These are phyloP conservation scores for Setophaga kirtlandii DNA, from an alignment of 2,113 vertebrate genomes.

Conservation along the genomic window DNA sequence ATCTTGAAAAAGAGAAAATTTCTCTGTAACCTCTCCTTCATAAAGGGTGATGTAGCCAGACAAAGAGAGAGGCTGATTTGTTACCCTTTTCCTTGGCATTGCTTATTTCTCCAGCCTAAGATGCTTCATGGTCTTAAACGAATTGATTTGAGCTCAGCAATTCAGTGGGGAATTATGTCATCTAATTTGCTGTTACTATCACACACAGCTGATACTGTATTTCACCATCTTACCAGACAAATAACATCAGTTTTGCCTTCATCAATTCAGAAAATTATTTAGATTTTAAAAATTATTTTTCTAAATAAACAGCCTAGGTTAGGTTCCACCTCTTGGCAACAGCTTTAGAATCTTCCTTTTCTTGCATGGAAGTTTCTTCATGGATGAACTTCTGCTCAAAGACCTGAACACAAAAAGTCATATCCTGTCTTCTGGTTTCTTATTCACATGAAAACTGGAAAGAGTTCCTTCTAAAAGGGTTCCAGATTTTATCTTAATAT, in stretches of 20 bases:
- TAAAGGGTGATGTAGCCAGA: neutral
- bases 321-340: neutral
- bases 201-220: neutral
- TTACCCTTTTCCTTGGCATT: neutral
- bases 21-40: neutral
- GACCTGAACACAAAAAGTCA: neutral
- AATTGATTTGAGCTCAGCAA: neutral
- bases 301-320: neutral
- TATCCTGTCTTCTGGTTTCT: neutral
- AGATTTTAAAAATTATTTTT: neutral
- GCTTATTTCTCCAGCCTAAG: conserved; percentile 34
- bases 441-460: neutral
- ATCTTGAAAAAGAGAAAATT: neutral
- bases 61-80: neutral
- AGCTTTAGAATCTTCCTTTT: neutral
- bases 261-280: neutral
- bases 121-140: neutral
- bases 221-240: neutral
- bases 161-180: neutral
- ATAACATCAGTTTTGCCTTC: neutral
- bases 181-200: neutral
- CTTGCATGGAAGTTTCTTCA: neutral
- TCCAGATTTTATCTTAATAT: neutral
- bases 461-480: neutral
- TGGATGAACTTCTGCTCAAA: neutral